These are phyloP conservation scores for Phylloscopus trochilus DNA, from an alignment of 2,113 vertebrate species.

Conservation along the genomic window DNA sequence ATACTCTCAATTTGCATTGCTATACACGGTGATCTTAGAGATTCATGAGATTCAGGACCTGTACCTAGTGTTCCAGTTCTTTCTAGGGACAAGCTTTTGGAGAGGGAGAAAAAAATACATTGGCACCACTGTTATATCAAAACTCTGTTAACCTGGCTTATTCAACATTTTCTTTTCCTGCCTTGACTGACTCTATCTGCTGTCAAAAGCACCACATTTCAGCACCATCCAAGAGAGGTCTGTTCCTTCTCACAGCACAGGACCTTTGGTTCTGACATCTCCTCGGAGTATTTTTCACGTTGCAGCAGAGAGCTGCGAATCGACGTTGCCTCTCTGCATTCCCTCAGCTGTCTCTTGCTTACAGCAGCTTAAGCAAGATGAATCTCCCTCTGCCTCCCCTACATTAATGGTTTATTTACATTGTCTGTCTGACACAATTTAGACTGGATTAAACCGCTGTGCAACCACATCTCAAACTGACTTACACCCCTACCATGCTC, in stretches of 20 bases:
- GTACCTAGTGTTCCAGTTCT: background rate
- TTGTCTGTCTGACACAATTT: conserved; percentile 21
- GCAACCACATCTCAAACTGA: background rate
- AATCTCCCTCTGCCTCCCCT: background rate
- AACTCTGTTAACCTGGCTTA: background rate
- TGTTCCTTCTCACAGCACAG: background rate
- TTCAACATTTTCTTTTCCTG: conserved; percentile 5
- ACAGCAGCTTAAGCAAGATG: background rate
- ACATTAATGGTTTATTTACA: conserved; percentile 36
- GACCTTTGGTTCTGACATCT: background rate
- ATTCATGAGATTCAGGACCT: background rate
- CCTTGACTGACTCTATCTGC: background rate
- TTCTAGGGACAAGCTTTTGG: background rate
- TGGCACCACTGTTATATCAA: background rate
- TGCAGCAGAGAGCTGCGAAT: background rate
- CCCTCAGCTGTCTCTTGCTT: background rate
- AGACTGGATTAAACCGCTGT: background rate
- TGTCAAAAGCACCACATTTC: background rate
- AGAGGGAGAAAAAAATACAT: background rate
- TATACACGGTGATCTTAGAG: background rate
- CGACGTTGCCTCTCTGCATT: background rate
- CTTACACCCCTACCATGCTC: background rate
- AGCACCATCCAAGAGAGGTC: background rate
- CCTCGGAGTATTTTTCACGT: background rate
- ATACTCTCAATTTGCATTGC: background rate